Percentiles rank a stretch among this genome's conserved stretches.
These are phyloP conservation scores for Muscicapa striata DNA, from an alignment of 2,797 vertebrate species.

Conservation along the genomic window DNA sequence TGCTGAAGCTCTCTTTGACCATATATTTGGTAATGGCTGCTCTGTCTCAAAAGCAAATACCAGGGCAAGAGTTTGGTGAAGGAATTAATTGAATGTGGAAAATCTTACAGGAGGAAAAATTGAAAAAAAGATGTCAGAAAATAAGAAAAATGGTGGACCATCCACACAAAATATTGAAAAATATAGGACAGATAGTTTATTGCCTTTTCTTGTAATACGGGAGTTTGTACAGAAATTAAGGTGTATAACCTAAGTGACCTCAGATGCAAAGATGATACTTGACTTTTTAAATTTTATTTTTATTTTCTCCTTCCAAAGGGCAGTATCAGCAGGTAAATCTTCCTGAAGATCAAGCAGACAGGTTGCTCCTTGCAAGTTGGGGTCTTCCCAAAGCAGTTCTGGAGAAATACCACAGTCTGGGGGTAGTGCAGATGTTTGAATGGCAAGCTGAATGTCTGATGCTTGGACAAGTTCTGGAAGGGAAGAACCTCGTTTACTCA, in stretches of 20 bases:
- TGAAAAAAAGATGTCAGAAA: not conserved
- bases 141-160: not conserved
- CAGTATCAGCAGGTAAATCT: slow-evolving; percentile 74
- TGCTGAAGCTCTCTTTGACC: not conserved
- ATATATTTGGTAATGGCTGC: not conserved
- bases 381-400: slow-evolving; percentile 89
- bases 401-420: slow-evolving; percentile 87
- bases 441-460: slow-evolving; percentile 97
- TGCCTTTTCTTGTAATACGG: not conserved
- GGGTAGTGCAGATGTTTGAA: slow-evolving; percentile 92
- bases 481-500: slow-evolving; percentile 94
- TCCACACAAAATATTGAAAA: not conserved
- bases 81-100: not conserved
- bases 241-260: not conserved
- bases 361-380: slow-evolving; percentile 91
- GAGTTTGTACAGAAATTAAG: not conserved
- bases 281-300: not conserved
- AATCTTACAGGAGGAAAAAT: not conserved
- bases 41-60: not conserved
- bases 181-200: not conserved
- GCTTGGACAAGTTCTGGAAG: slow-evolving; percentile 88
- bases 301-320: slow-evolving; percentile 71
- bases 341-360: slow-evolving; percentile 82
- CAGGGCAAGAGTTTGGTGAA: not conserved
- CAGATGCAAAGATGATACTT: slow-evolving; percentile 48